Conservation (phyloP, 2,888 invertebrate species). For the Balanococcus diminutus region DNA sequence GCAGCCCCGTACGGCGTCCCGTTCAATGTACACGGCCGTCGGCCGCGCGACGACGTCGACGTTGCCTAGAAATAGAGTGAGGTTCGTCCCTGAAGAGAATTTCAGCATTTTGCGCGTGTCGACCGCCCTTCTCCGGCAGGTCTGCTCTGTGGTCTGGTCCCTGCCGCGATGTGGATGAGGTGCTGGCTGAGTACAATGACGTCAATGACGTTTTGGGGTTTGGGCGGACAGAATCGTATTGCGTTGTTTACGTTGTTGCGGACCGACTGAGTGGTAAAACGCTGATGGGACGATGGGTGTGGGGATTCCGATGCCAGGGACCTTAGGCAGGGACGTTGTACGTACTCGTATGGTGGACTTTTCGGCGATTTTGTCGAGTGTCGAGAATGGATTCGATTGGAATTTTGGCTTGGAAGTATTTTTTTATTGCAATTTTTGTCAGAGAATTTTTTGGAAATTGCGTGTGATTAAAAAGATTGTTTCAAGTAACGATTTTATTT, state of each 20-base stretch:
- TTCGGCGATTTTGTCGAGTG: too few species aligned
- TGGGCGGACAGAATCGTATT: background rate
- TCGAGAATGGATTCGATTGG: too few species aligned
- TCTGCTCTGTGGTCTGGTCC: background rate
- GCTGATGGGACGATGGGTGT: too few species aligned
- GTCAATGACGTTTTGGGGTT: slow-evolving; percentile 11
- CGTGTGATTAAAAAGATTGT: too few species aligned
- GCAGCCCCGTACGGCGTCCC: background rate
- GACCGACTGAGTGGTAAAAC: background rate
- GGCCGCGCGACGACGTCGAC: background rate
- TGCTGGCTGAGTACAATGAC: background rate
- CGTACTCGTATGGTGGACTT: too few species aligned
- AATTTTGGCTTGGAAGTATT: too few species aligned
- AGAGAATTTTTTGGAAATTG: too few species aligned
- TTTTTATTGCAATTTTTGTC: too few species aligned
- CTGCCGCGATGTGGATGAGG: background rate
- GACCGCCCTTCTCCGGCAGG: too few species aligned
- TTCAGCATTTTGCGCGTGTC: background rate
- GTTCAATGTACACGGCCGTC: background rate
- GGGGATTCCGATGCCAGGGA: background rate
- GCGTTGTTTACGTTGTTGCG: slow-evolving; percentile 3
- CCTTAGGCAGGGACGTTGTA: background rate
- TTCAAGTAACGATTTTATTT: too few species aligned
- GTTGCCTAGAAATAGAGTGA: background rate
- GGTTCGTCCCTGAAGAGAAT: background rate